Base-by-base conservation (phyloP, 2,113 vertebrate species). In the Uria lomvia region DNA sequence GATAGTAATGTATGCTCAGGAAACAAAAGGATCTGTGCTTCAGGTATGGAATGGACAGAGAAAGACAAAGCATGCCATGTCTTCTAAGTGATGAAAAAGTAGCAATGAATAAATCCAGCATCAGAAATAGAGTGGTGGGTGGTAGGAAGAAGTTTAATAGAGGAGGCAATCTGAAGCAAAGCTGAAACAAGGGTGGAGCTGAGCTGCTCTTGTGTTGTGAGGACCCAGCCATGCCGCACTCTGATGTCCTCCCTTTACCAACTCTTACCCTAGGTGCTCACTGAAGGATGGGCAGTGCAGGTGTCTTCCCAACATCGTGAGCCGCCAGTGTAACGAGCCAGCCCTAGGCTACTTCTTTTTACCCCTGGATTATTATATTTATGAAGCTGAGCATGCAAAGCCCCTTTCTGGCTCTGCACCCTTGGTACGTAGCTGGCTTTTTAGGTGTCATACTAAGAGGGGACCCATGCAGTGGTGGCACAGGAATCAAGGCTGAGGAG, bases 341-440 rank as follows among this genome's bases (percentile, higher is more conserved):
- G 98, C 98, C 7, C 94, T 97, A 0, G 98, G 98, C 4, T 97
- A 98, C 95, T 99, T 99, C 97, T 98, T 99, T 75, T 95, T 98
- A 49, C 90, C 97, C 11, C 91, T 99, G 86, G 98, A 99, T 96
- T 99, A 98, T 96, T 99, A 99, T 65, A 96, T 99, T 65, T 99
- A 98, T 59, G 99, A 99, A 97, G 99, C 99, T 21, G 99, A 99
- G 89, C 96, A 98, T 16, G 98, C 99, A 32, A 83, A 67, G 1
- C 96, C 97, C 1, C 96, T 98, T 71, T 59, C 95, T 53, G 95
- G 82, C 79, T 96, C 97, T 73, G 93, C 96, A 43, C 88, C 97
- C 56, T 94, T 98, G 98, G 99, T 99, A 93, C 0, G 94, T 97
- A 84, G 55, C 66, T 79, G 47, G 21, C 14, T 81, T 70, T 91